Evolutionary conservation across 2,888 invertebrate genomes (phyloP), one percentile per base, ranked within the genome.

Genomic region (Cataglyphis albicans): DNA sequence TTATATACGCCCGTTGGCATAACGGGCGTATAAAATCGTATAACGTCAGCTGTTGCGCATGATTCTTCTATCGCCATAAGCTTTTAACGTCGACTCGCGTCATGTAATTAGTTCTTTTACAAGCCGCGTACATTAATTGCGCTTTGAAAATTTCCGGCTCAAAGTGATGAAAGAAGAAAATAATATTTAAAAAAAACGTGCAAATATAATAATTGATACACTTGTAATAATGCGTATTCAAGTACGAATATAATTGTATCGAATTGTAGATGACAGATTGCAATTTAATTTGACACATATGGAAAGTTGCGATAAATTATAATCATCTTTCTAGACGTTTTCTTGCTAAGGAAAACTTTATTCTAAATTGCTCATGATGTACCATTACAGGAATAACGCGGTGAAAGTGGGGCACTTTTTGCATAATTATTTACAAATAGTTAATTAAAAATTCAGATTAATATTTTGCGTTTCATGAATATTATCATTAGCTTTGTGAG

Each of bases 41-140:
- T 82, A 75, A 15, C 12, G 57, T 76, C 21, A 32, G 25, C 67
- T 75, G 67, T 78, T 29, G 57, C 59, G 44, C 29, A 35, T 48
- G 44, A 76, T 67, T 67, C 61, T 82, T 59, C 61, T 59, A 67
- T 78, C 38, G 32, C 25, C 21, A 35, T 82, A 68, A 70, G 48
- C 55, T 80, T 80, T 70, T 44, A 70, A 70, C 12, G 55, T 5
- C 21, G 25, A 57, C 12, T 55, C 41, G 25, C 44, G 57, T 76
- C 76, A 59, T 57, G 65, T 76, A 64, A 65, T 75, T 75, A 65
- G 35, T 63, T n/a, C 32, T 38, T 12, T 18, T 1, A 25, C 55
- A 29, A 48, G 29, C n/a, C n/a, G 29, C 15, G 18, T 32, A 35
- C 15, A 44, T 44, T 32, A 32, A 64, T 57, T 64, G 55, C 25